These are phyloP conservation scores for Zaprionus inermis DNA, from an alignment of 1,140 invertebrate genomes.

Conservation along the genomic window DNA sequence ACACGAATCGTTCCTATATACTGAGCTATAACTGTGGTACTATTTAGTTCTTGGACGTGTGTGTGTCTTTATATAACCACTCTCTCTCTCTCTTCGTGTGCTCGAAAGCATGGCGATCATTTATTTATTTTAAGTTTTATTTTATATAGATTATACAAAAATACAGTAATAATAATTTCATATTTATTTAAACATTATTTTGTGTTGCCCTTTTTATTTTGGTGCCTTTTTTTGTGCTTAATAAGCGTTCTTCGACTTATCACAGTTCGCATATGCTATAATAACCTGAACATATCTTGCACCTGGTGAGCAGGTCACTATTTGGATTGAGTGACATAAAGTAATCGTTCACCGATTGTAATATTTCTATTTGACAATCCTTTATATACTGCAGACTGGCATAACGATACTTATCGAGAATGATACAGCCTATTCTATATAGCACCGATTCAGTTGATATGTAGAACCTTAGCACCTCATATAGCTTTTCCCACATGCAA, in stretches of 20 bases:
- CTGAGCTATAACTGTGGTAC: conserved; percentile 5
- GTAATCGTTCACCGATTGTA: conserved; percentile 27
- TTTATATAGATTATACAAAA: conserved; percentile 42
- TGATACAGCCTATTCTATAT: conserved; percentile 26
- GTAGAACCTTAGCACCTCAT: conserved; percentile 43
- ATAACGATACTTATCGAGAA: conserved; percentile 17
- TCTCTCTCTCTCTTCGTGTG: not conserved
- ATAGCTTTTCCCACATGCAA: conserved; percentile 35
- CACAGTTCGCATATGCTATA: conserved; percentile 39
- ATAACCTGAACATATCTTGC: conserved; percentile 45
- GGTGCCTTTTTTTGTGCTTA: conserved; percentile 3
- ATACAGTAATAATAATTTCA: conserved; percentile 54
- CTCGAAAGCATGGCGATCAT: conserved; percentile 12
- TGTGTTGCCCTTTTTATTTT: not conserved
- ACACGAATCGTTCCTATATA: conserved; percentile 32
- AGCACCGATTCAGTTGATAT: conserved; percentile 60
- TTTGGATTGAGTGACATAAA: conserved; percentile 66
- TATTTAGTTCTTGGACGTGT: not conserved
- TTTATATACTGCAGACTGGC: not conserved
- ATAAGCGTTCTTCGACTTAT: not conserved
- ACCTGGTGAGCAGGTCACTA: conserved; percentile 21
- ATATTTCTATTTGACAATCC: conserved; percentile 6
- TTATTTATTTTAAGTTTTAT: conserved; percentile 63
- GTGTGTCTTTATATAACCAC: not conserved
- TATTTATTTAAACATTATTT: conserved; percentile 53